A percentile compares a stretch with the other conserved stretches of the same genome.
Evolutionary conservation across 2,113 vertebrate genomes (phyloP).

Genomic region (Phylloscopus whistleri): DNA sequence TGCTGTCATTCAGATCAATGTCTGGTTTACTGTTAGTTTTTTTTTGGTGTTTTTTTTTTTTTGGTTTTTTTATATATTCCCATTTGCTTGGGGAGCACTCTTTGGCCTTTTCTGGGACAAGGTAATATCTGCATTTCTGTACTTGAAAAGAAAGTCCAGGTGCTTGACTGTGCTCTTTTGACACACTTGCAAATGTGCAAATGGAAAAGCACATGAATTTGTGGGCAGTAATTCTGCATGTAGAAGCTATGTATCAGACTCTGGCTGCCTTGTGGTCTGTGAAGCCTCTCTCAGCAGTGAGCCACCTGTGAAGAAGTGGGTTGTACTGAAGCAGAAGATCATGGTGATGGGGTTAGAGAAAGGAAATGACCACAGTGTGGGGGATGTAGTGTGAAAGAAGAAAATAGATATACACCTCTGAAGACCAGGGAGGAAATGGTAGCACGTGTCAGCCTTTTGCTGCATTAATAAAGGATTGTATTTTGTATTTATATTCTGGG

Average conservation of each 20-base stretch:
- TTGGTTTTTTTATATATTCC: not conserved
- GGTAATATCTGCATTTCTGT: not conserved
- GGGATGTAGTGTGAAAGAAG: not conserved
- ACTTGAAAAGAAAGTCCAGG: not conserved
- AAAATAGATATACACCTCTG: not conserved
- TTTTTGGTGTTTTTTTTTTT: not conserved
- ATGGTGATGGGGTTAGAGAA: not conserved
- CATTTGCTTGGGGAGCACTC: not conserved
- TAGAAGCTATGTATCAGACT: rapidly evolving
- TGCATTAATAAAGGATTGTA: not conserved
- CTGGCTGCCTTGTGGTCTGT: not conserved
- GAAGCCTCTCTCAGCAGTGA: not conserved
- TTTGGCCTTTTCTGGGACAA: not conserved
- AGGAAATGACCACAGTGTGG: not conserved
- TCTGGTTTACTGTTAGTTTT: not conserved
- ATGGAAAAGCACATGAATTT: not conserved
- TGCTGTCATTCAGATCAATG: not conserved
- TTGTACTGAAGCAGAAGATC: not conserved
- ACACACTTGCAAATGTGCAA: not conserved
- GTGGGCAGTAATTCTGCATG: not conserved
- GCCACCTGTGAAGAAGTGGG: not conserved
- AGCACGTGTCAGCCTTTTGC: not conserved
- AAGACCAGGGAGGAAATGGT: not conserved
- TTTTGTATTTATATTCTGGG: not conserved
- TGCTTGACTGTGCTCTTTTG: not conserved